Conservation (phyloP, 1,140 invertebrate genomes). For the Littorina saxatilis region DNA sequence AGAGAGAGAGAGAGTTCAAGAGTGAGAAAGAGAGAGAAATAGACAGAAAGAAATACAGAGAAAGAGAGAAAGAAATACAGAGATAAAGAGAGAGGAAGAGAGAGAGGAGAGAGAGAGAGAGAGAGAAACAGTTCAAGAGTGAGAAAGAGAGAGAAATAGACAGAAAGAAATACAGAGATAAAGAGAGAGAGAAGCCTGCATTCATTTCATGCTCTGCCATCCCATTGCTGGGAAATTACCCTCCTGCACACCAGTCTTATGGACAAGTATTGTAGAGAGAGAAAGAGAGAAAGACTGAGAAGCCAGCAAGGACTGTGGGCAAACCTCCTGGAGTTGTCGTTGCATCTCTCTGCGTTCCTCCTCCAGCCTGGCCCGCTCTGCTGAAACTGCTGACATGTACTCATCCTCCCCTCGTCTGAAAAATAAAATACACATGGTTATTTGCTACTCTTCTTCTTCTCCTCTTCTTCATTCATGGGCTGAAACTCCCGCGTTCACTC, state of each 20-base stretch:
- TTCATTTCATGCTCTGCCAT: neutral
- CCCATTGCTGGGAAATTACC: neutral
- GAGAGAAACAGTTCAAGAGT: neutral
- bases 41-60: too few relatives aligned
- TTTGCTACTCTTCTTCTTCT: too few relatives aligned
- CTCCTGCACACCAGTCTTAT: neutral
- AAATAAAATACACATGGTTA: too few relatives aligned
- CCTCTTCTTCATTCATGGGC: too few relatives aligned
- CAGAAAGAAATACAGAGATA: too few relatives aligned
- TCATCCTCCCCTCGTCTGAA: slow-evolving; percentile 61
- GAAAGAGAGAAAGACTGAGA: neutral
- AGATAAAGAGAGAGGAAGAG: neutral
- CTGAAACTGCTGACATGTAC: slow-evolving; percentile 53
- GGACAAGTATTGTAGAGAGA: neutral
- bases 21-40: too few relatives aligned
- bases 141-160: too few relatives aligned
- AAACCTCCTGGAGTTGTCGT: slow-evolving; percentile 62
- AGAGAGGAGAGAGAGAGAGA: neutral
- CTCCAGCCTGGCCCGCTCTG: slow-evolving; percentile 61
- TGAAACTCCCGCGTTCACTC: too few relatives aligned
- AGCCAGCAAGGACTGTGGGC: neutral
- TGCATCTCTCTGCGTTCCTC: slow-evolving; percentile 61
- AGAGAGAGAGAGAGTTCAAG: neutral
- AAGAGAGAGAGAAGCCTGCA: neutral
- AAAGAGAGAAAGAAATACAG: too few relatives aligned